Evolutionary conservation across 2,888 invertebrate genomes (phyloP).

Genomic region (Torymus tubicola): DNA sequence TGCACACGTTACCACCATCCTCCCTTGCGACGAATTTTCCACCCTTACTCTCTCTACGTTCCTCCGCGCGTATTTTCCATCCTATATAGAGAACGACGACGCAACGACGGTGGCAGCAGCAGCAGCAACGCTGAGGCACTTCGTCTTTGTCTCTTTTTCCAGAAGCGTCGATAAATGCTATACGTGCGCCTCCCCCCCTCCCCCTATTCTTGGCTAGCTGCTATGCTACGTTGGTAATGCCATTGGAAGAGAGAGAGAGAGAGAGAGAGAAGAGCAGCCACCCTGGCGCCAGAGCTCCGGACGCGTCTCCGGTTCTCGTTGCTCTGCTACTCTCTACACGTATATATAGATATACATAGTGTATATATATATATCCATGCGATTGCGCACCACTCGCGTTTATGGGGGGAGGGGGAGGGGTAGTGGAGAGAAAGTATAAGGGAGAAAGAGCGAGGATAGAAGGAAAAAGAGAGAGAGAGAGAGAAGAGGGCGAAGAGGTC

Average conservation of each 20-base stretch:
- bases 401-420: neutral
- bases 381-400: conserved; percentile 11
- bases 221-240: conserved; percentile 22
- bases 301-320: neutral
- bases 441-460: no score
- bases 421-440: no score
- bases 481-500: conserved; percentile 7
- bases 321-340: conserved; percentile 29
- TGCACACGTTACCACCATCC: no score
- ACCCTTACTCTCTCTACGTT: neutral
- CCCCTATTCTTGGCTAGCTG: no score
- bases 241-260: conserved; percentile 54
- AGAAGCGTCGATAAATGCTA: conserved; percentile 43
- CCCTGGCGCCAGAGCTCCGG: conserved; percentile 64
- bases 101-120: no score
- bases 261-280: conserved; percentile 56
- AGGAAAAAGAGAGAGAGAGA: conserved; percentile 15
- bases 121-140: no score
- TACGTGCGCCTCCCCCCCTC: neutral
- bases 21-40: neutral
- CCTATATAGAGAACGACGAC: neutral
- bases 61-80: neutral
- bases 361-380: conserved; percentile 47
- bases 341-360: neutral
- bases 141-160: conserved; percentile 39